Base-by-base conservation (phyloP, 2,113 vertebrate genomes). In the Empidonax alnorum region DNA sequence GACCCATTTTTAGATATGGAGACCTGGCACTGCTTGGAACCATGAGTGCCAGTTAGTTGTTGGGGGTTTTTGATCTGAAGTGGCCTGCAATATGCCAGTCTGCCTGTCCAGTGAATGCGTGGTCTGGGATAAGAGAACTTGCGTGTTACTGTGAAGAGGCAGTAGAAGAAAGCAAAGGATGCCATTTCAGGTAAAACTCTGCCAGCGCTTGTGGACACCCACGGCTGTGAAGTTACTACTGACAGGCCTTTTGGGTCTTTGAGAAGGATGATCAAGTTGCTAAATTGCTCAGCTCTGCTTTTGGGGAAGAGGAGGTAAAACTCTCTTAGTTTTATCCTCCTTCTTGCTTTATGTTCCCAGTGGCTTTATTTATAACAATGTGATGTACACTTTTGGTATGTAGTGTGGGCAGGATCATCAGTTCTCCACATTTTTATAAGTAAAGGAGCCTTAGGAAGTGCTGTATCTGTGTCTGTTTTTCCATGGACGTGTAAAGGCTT, bases 291-390 rank as follows among this genome's bases (percentile, higher is more conserved):
- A 55, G 14, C 31, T 69, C 41, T 69, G 6, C 46, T 78, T 87
- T 59, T n/a, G 13, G 10, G 30, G 27, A 83, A 73, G 25, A 82
- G 16, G 12, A 56, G 28, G 13, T 65, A 79, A 75, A 87, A 58
- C 10, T 55, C 3, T 18, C 30, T 33, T 84, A 22, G 4, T 46
- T 89, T 91, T 80, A 35, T 76, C 20, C 21, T 79, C 2, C 19
- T 81, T 9, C 58, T 87, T 18, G 3, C 46, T 65, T 78, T 72
- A 41, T 82, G 35, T 62, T 91, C 58, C 23, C 27, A 44, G n/a
- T 16, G 94, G 81, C 42, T 96, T 66, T 84, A 81, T 93, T 93
- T 92, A 33, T 83, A 87, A 72, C 12, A 18, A 28, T 50, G 21
- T 66, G 35, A 50, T 66, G 12, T 6, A 72, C 19, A 30, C 25